These are phyloP conservation scores for Auanema sp. DNA, from an alignment of 2,888 invertebrate species.

Conservation along the genomic window DNA sequence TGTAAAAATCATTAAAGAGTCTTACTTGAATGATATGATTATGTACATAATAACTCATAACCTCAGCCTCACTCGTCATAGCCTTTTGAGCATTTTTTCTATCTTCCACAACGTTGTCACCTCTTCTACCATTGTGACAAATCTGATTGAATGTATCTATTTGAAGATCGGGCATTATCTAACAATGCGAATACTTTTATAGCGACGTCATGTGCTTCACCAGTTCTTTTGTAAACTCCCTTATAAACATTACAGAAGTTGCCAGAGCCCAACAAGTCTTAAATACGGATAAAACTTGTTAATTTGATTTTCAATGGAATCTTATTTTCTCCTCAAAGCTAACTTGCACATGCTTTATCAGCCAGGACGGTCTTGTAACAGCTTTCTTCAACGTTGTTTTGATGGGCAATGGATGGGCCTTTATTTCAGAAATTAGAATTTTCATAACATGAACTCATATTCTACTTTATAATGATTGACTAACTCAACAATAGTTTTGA, in stretches of 20 bases:
- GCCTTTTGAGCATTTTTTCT: slow-evolving; percentile 24
- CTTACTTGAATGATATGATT: slow-evolving; percentile 38
- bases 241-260: slow-evolving; percentile 38
- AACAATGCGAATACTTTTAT: not conserved
- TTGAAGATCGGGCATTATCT: not conserved
- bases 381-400: slow-evolving; percentile 18
- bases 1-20: not conserved
- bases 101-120: slow-evolving; percentile 17
- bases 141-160: not conserved
- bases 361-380: slow-evolving; percentile 35
- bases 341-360: slow-evolving; percentile 41
- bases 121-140: slow-evolving; percentile 12
- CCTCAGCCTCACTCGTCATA: slow-evolving; percentile 47
- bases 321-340: slow-evolving; percentile 21
- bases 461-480: slow-evolving; percentile 33
- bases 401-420: slow-evolving; percentile 25
- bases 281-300: not conserved
- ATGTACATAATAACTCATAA: slow-evolving; percentile 42
- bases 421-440: not conserved
- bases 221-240: slow-evolving; percentile 19
- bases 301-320: not conserved
- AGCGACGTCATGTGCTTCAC: not conserved
- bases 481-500: slow-evolving; percentile 29
- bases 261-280: slow-evolving; percentile 32
- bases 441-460: not conserved